These are phyloP conservation scores for Ethmia dodecea DNA, from an alignment of 2,888 invertebrate species.

Conservation along the genomic window DNA sequence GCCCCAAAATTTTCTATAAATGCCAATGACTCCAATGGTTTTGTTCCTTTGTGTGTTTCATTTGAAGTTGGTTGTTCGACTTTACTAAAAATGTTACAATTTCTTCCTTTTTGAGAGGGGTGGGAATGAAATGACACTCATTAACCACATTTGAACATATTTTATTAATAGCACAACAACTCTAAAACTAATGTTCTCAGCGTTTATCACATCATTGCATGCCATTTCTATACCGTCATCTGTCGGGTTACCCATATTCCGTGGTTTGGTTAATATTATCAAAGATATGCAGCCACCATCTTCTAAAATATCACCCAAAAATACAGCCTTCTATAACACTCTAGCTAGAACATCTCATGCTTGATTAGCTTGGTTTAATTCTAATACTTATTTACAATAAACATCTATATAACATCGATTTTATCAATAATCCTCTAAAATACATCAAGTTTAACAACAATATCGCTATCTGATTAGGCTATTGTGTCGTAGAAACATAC, in stretches of 20 bases:
- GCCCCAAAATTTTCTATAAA: not conserved
- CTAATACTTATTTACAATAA: slow-evolving; percentile 70
- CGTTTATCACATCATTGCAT: slow-evolving; percentile 71
- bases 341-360: slow-evolving; percentile 56
- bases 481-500: slow-evolving; percentile 55
- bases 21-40: no score
- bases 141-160: slow-evolving; percentile 68
- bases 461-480: slow-evolving; percentile 63
- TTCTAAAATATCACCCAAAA: slow-evolving; percentile 75
- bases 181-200: slow-evolving; percentile 63
- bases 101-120: not conserved
- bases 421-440: slow-evolving; percentile 75
- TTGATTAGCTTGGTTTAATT: slow-evolving; percentile 43
- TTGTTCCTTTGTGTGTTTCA: not conserved
- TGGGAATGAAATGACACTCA: slow-evolving; percentile 28
- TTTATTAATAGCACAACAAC: slow-evolving; percentile 78
- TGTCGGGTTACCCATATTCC: slow-evolving; percentile 29
- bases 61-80: not conserved
- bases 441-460: slow-evolving; percentile 75
- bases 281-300: slow-evolving; percentile 65
- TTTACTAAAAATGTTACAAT: not conserved
- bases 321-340: slow-evolving; percentile 74
- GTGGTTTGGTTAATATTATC: slow-evolving; percentile 50
- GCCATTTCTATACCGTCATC: no score
- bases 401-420: slow-evolving; percentile 77